Evolutionary conservation across 2,888 invertebrate species (phyloP).

Genomic region (Hydraecia micacea): DNA sequence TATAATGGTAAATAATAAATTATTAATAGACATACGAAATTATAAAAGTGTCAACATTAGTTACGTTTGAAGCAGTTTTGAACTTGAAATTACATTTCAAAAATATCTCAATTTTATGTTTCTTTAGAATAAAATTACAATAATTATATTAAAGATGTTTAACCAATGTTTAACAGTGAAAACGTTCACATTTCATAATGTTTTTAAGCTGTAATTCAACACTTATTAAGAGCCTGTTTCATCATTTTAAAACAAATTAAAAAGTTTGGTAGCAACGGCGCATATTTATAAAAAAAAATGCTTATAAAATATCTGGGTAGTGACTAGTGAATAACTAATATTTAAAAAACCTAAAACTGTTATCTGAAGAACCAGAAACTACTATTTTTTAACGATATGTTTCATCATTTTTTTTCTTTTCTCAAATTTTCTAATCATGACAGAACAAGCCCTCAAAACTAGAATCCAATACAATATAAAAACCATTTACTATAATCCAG

Average conservation of each 20-base stretch:
- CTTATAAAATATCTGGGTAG: not conserved
- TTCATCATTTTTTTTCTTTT: not conserved
- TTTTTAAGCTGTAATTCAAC: not conserved
- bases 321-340: not conserved
- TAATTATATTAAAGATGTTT: not conserved
- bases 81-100: not conserved
- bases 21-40: not conserved
- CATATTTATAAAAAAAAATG: not conserved
- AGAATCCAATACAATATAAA: constrained; percentile 21
- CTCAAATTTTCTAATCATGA: not conserved
- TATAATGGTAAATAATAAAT: not conserved
- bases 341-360: not conserved
- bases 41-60: not conserved
- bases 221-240: not conserved
- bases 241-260: not conserved
- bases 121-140: not conserved
- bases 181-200: not conserved
- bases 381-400: not conserved
- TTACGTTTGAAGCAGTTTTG: constrained; percentile 10
- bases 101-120: not conserved
- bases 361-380: not conserved
- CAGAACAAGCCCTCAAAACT: constrained; percentile 27
- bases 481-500: constrained; percentile 29
- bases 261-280: not conserved
- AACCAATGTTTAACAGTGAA: not conserved